These are phyloP conservation scores for Oscheius sp. DNA, from an alignment of 2,888 invertebrate genomes.

Conservation along the genomic window DNA sequence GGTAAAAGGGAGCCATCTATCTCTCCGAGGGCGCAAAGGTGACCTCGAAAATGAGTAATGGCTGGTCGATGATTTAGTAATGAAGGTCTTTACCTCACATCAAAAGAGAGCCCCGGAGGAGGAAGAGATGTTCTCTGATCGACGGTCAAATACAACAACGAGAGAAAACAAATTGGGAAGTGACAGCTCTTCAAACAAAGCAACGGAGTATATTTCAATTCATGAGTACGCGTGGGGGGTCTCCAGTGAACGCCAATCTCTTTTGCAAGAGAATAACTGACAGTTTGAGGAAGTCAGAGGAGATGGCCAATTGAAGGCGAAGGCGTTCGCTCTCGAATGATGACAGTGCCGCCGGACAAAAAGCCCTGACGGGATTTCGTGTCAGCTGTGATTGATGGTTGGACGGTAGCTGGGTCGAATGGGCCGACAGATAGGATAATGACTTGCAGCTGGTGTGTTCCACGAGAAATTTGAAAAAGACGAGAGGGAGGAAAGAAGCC, in stretches of 20 bases:
- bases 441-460: neutral
- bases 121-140: neutral
- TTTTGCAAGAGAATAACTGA: too few species aligned
- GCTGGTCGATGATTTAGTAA: constrained; percentile 13
- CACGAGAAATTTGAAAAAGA: neutral
- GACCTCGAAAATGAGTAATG: constrained; percentile 21
- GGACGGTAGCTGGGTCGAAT: neutral
- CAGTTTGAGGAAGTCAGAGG: too few species aligned
- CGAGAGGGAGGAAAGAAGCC: neutral
- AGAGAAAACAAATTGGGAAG: too few species aligned
- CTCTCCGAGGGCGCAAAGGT: neutral
- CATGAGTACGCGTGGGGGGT: too few species aligned
- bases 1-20: too few species aligned
- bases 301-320: too few species aligned
- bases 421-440: neutral
- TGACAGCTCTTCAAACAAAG: too few species aligned
- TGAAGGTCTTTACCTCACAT: constrained; percentile 12
- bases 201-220: too few species aligned
- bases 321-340: too few species aligned
- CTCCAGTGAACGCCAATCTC: too few species aligned
- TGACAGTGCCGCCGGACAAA: neutral
- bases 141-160: neutral
- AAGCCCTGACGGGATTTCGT: constrained; percentile 29
- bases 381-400: constrained; percentile 22
- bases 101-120: neutral